Evolutionary conservation across 2,797 vertebrate species (phyloP).

Genomic region (Peromyscus aztecus): DNA sequence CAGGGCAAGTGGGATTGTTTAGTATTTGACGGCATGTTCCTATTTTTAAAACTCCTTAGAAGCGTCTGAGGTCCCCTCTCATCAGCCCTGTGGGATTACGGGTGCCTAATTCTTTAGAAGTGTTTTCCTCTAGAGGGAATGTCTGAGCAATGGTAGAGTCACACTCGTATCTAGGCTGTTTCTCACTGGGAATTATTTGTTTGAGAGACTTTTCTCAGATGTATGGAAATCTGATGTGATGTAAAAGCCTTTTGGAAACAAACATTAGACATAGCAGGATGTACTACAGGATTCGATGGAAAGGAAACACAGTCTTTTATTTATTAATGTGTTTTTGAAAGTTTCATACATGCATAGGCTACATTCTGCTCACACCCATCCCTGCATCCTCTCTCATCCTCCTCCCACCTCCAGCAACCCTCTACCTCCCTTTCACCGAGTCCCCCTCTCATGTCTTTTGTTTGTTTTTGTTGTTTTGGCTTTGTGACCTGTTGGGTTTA

Average conservation of each 20-base stretch:
- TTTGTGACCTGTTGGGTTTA: background rate
- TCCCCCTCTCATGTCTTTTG: background rate
- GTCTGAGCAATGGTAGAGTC: background rate
- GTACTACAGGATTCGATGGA: background rate
- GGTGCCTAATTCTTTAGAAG: background rate
- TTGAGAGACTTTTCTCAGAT: slow-evolving; percentile 3
- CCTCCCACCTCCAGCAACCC: background rate
- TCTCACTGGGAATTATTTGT: background rate
- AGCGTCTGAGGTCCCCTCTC: background rate
- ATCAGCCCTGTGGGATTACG: background rate
- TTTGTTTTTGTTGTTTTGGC: background rate
- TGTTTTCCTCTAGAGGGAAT: background rate
- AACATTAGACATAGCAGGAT: slow-evolving; percentile 1
- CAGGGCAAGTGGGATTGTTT: background rate
- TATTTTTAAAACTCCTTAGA: slow-evolving; percentile 9
- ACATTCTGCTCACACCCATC: background rate
- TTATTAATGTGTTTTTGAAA: background rate
- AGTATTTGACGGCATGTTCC: background rate
- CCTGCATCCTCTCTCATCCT: background rate
- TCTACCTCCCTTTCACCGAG: background rate
- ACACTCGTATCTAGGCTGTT: background rate
- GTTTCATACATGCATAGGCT: no score
- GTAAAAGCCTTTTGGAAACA: slow-evolving; percentile 35
- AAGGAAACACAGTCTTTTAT: background rate
- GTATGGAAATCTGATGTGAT: slow-evolving; percentile 39